A percentile compares a stretch with the other conserved stretches of the same genome.
These are phyloP conservation scores for Nomada flava DNA, from an alignment of 2,888 invertebrate genomes.

Conservation along the genomic window DNA sequence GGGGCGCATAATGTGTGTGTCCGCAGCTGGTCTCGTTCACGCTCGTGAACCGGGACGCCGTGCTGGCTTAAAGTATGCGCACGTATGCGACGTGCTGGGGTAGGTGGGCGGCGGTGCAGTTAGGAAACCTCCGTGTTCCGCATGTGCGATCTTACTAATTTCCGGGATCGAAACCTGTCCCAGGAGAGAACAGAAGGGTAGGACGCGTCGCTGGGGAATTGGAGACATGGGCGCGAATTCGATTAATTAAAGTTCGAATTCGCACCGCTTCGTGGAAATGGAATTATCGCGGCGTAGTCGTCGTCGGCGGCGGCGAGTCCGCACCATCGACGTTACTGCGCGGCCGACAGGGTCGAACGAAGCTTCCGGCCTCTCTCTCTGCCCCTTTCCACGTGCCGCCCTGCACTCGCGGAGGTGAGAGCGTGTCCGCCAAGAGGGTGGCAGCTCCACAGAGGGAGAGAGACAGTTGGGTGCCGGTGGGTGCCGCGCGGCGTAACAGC, in stretches of 20 bases:
- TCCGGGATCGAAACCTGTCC: slow-evolving; percentile 70
- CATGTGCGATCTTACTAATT: slow-evolving; percentile 78
- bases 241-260: slow-evolving; percentile 83
- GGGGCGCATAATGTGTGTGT: slow-evolving; percentile 33
- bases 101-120: slow-evolving; percentile 28
- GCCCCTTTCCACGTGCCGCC: background rate
- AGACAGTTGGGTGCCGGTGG: slow-evolving; percentile 48
- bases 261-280: slow-evolving; percentile 79
- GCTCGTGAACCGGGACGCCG: background rate
- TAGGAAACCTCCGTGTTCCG: slow-evolving; percentile 66
- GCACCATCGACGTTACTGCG: slow-evolving; percentile 42
- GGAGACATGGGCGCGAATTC: slow-evolving; percentile 71
- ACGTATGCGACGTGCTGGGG: slow-evolving; percentile 2
- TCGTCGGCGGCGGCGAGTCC: slow-evolving; percentile 32
- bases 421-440: background rate
- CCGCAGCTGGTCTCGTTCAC: slow-evolving; percentile 26
- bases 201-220: background rate
- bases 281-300: slow-evolving; percentile 76
- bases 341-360: slow-evolving; percentile 24
- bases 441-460: slow-evolving; percentile 38
- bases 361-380: background rate
- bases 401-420: background rate
- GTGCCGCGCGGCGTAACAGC: slow-evolving; percentile 72
- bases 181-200: slow-evolving; percentile 17
- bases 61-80: background rate